phyloP scores from a whole-genome alignment of 1,140 invertebrate genomes.

The Brachionus sp. region DNA sequence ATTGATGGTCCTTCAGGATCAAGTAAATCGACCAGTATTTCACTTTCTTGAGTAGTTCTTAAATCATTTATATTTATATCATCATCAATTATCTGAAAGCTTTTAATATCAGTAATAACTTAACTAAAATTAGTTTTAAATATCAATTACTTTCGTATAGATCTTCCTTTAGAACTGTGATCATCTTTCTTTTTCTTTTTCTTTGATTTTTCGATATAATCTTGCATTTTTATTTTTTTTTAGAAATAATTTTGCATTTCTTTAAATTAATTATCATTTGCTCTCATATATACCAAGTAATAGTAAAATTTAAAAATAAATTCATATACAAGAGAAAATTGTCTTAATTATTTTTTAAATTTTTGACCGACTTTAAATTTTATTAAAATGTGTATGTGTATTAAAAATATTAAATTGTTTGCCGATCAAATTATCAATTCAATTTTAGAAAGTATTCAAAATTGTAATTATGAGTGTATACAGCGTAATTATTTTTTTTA shows the following conservation, averaged over 20 bases:
- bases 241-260: slow-evolving; percentile 12
- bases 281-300: background rate
- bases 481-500: too few relatives aligned
- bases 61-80: slow-evolving; percentile 43
- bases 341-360: too few relatives aligned
- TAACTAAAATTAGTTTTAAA: background rate
- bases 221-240: slow-evolving; percentile 29
- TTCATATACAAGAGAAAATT: too few relatives aligned
- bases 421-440: too few relatives aligned
- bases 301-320: background rate
- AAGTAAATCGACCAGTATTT: slow-evolving; percentile 22
- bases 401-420: too few relatives aligned
- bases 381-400: too few relatives aligned
- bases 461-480: too few relatives aligned
- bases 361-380: too few relatives aligned
- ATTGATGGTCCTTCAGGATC: slow-evolving; percentile 30
- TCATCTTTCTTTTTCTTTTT: slow-evolving; percentile 31
- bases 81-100: slow-evolving; percentile 44
- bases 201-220: slow-evolving; percentile 26
- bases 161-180: background rate
- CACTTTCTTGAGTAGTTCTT: slow-evolving; percentile 12
- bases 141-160: background rate
- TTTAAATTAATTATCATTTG: background rate
- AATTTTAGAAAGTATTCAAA: too few relatives aligned
- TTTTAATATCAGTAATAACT: background rate